A percentile compares a stretch with the other conserved stretches of the same genome.
phyloP scores from a whole-genome alignment of 2,113 vertebrate genomes.

The Hemiscyllium ocellatum region DNA sequence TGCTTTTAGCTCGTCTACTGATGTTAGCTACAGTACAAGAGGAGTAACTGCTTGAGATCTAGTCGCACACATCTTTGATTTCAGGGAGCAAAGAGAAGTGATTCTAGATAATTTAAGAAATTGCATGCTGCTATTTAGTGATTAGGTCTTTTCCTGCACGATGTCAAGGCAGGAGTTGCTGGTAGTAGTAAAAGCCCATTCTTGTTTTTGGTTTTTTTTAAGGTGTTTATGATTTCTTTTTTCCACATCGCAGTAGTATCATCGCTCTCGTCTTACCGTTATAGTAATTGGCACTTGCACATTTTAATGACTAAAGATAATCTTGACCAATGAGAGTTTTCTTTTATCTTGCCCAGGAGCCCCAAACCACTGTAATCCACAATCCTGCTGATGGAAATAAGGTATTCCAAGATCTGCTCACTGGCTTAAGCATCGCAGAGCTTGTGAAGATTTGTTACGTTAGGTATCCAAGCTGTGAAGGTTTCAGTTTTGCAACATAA shows the following conservation, averaged over 20 bases:
- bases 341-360: conserved; percentile 80
- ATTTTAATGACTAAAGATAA: conserved; percentile 44
- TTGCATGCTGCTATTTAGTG: conserved; percentile 61
- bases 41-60: background rate
- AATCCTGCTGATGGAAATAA: conserved; percentile 97
- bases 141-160: conserved; percentile 44
- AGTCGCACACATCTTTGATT: conserved; percentile 39
- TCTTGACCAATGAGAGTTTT: conserved; percentile 55
- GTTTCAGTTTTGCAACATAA: background rate
- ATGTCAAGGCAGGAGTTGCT: conserved; percentile 44
- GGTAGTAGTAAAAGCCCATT: conserved; percentile 20
- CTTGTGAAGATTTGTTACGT: conserved; percentile 39
- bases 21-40: conserved; percentile 41
- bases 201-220: conserved; percentile 12
- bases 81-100: conserved; percentile 56
- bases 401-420: conserved; percentile 62
- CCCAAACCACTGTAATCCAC: conserved; percentile 98
- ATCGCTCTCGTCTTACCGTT: conserved; percentile 20
- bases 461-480: background rate
- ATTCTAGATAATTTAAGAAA: conserved; percentile 47
- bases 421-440: conserved; percentile 53
- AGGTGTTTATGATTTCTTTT: background rate
- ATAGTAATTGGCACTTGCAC: conserved; percentile 51
- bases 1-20: conserved; percentile 57
- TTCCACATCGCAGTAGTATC: background rate